Evolutionary conservation across 2,797 vertebrate species (phyloP).

Genomic region (Parauchenoglanis punctatus): DNA sequence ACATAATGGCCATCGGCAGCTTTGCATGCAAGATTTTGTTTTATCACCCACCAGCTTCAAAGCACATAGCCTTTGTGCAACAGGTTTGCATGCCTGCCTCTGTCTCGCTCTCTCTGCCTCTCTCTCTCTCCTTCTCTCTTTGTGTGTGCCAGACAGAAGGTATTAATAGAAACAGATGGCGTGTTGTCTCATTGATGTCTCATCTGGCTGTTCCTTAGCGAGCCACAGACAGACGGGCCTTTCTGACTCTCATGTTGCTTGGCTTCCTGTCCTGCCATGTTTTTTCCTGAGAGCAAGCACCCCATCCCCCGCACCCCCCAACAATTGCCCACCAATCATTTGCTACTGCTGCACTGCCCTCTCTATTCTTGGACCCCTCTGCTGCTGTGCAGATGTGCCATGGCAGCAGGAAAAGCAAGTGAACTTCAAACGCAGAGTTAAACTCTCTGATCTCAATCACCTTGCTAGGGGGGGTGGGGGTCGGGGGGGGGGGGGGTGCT

Average conservation of each 20-base stretch:
- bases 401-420: constrained; percentile 21
- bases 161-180: constrained; percentile 67
- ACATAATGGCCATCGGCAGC: constrained; percentile 37
- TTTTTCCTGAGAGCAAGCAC: constrained; percentile 44
- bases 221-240: constrained; percentile 39
- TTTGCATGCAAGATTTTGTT: constrained; percentile 40
- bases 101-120: constrained; percentile 12
- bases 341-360: constrained; percentile 5
- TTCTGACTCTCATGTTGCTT: constrained; percentile 37
- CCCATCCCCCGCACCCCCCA: neutral
- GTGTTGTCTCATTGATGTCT: constrained; percentile 56
- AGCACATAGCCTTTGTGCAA: constrained; percentile 48
- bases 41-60: constrained; percentile 43
- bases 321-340: constrained; percentile 21
- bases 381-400: constrained; percentile 46
- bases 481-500: neutral
- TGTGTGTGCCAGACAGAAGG: constrained; percentile 30
- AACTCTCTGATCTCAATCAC: constrained; percentile 51
- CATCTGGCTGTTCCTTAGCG: constrained; percentile 62
- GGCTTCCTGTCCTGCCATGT: constrained; percentile 43
- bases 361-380: neutral
- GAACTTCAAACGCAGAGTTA: constrained; percentile 44
- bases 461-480: constrained; percentile 4
- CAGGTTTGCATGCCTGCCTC: constrained; percentile 44
- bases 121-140: constrained; percentile 1